Evolutionary conservation across 1,140 invertebrate genomes (phyloP).

Genomic region (Camponotus pennsylvanicus): DNA sequence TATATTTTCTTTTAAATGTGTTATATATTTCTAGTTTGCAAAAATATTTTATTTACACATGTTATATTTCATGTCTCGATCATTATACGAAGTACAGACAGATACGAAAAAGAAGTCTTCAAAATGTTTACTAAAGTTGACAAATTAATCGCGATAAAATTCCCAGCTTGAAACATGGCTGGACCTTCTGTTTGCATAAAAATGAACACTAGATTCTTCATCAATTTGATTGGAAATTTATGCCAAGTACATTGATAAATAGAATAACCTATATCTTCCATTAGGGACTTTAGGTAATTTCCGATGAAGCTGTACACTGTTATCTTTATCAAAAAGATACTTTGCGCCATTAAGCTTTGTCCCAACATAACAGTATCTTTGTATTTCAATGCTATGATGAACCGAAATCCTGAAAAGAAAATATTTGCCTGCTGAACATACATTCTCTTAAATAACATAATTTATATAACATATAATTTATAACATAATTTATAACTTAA

Average conservation of each 20-base stretch:
- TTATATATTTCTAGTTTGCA: too few relatives aligned
- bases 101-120: conserved; percentile 51
- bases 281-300: conserved; percentile 52
- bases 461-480: too few relatives aligned
- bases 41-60: not conserved
- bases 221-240: not conserved
- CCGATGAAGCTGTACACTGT: conserved; percentile 53
- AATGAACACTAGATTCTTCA: conserved; percentile 21
- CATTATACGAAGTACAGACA: conserved; percentile 67
- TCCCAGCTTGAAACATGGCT: conserved; percentile 11
- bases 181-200: conserved; percentile 34
- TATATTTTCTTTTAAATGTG: too few relatives aligned
- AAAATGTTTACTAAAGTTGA: conserved; percentile 61
- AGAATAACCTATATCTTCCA: conserved; percentile 26
- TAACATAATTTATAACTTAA: too few relatives aligned
- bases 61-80: conserved; percentile 34
- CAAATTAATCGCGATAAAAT: conserved; percentile 53
- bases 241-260: conserved; percentile 40
- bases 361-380: not conserved
- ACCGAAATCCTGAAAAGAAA: conserved; percentile 58
- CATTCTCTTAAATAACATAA: not conserved
- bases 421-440: not conserved
- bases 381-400: conserved; percentile 39
- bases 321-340: conserved; percentile 12
- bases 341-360: conserved; percentile 19